These are phyloP conservation scores for Cataglyphis rosenhaueri DNA, from an alignment of 2,888 invertebrate genomes.

Conservation along the genomic window DNA sequence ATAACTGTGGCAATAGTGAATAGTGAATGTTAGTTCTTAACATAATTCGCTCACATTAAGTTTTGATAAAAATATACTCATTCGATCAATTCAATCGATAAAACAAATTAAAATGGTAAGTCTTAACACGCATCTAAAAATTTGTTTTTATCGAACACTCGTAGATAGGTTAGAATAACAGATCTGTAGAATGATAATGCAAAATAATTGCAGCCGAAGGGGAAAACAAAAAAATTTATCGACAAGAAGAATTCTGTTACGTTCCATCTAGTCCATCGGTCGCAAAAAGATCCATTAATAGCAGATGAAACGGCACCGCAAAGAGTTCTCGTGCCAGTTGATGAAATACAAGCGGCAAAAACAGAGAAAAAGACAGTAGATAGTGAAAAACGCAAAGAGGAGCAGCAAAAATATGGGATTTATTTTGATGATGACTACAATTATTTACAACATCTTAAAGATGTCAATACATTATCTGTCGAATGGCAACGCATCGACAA, in stretches of 20 bases:
- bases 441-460: constrained; percentile 96
- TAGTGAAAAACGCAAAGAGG: constrained; percentile 87
- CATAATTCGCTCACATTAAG: no score
- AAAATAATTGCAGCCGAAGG: constrained; percentile 86
- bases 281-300: constrained; percentile 96
- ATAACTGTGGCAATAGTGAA: no score
- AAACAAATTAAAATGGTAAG: constrained; percentile 61
- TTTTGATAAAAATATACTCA: not conserved
- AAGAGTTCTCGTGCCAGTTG: constrained; percentile 91
- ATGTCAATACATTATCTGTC: constrained; percentile 87
- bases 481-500: constrained; percentile 86
- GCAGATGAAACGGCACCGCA: constrained; percentile 96
- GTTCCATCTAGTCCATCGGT: constrained; percentile 96
- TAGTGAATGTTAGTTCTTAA: no score
- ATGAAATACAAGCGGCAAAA: constrained; percentile 71
- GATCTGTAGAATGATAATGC: not conserved
- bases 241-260: constrained; percentile 96
- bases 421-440: constrained; percentile 98
- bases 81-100: not conserved
- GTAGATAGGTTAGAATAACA: constrained; percentile 41
- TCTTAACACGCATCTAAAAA: not conserved
- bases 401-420: constrained; percentile 95
- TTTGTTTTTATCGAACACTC: not conserved
- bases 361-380: constrained; percentile 66
- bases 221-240: constrained; percentile 93